A percentile compares a stretch with the other conserved stretches of the same genome.
These are phyloP conservation scores for Andricus quercusramuli DNA, from an alignment of 2,888 invertebrate genomes.

Conservation along the genomic window DNA sequence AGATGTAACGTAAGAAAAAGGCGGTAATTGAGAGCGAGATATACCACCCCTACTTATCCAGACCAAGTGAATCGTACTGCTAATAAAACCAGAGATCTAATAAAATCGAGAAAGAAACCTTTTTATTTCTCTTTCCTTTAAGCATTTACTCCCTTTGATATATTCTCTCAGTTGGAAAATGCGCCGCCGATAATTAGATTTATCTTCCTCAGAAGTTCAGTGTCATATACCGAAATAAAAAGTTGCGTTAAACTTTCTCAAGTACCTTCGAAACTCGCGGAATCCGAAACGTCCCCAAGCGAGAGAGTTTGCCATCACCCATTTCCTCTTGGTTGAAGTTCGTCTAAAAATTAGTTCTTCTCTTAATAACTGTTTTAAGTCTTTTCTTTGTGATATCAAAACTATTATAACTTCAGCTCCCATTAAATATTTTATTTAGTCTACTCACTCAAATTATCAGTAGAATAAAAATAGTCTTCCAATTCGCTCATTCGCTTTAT, in stretches of 20 bases:
- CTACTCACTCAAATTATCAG: too few relatives aligned
- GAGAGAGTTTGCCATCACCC: neutral
- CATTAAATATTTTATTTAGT: too few relatives aligned
- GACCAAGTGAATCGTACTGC: constrained; percentile 1
- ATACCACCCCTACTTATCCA: constrained; percentile 4
- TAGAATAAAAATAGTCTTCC: too few relatives aligned
- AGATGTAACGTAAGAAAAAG: constrained; percentile 54
- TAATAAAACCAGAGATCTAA: constrained; percentile 21
- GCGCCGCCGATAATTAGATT: constrained; percentile 5
- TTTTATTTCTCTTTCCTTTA: constrained; percentile 4
- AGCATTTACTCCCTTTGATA: constrained; percentile 19
- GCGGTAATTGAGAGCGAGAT: constrained; percentile 9
- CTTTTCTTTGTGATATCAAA: too few relatives aligned
- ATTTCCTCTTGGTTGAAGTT: neutral
- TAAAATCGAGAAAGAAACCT: constrained; percentile 16
- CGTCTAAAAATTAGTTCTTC: too few relatives aligned
- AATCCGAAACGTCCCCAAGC: constrained; percentile 10
- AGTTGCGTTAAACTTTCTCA: constrained; percentile 11
- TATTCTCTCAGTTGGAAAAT: constrained; percentile 10
- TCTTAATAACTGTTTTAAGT: too few relatives aligned
- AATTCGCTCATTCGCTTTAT: too few relatives aligned
- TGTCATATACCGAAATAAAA: constrained; percentile 6
- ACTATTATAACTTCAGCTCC: too few relatives aligned
- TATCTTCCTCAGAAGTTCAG: constrained; percentile 14
- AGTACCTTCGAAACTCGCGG: constrained; percentile 10